These are phyloP conservation scores for Onthophagus taurus DNA, from an alignment of 1,140 invertebrate genomes.

Conservation along the genomic window DNA sequence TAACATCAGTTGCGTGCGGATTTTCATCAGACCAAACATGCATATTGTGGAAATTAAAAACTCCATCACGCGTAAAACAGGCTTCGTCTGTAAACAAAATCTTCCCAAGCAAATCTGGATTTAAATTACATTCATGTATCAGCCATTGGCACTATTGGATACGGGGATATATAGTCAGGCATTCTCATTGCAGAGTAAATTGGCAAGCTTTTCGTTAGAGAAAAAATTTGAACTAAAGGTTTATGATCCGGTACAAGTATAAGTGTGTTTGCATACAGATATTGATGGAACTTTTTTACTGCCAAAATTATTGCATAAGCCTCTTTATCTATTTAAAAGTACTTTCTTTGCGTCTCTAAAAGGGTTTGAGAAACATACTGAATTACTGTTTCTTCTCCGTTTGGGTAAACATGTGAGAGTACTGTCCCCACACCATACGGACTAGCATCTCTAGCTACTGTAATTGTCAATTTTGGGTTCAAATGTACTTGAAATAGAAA, in stretches of 20 bases:
- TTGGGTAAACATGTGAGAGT: too few relatives aligned
- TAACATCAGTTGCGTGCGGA: too few relatives aligned
- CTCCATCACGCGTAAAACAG: too few relatives aligned
- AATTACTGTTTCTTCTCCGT: slow-evolving; percentile 2
- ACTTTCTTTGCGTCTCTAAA: slow-evolving; percentile 10
- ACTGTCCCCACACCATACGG: slow-evolving; percentile 10
- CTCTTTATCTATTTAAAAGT: slow-evolving; percentile 10
- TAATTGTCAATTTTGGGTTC: slow-evolving; percentile 6
- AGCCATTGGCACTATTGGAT: too few relatives aligned
- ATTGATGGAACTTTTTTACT: slow-evolving; percentile 4
- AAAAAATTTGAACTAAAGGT: slow-evolving; percentile 13
- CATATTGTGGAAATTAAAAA: too few relatives aligned
- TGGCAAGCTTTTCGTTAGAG: not conserved
- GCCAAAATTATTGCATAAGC: slow-evolving; percentile 6
- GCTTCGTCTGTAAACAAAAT: too few relatives aligned
- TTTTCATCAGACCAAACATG: too few relatives aligned
- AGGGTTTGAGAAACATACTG: slow-evolving; percentile 1
- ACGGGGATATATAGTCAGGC: too few relatives aligned
- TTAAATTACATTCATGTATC: too few relatives aligned
- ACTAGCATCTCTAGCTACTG: slow-evolving; percentile 9
- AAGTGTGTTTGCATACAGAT: slow-evolving; percentile 7
- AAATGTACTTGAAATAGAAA: not conserved
- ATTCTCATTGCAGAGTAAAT: slow-evolving; percentile 4
- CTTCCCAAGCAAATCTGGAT: too few relatives aligned
- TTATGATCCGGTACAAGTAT: slow-evolving; percentile 12